These are phyloP conservation scores for Sterrhoptilus dennistouni DNA, from an alignment of 2,113 vertebrate species.

Conservation along the genomic window DNA sequence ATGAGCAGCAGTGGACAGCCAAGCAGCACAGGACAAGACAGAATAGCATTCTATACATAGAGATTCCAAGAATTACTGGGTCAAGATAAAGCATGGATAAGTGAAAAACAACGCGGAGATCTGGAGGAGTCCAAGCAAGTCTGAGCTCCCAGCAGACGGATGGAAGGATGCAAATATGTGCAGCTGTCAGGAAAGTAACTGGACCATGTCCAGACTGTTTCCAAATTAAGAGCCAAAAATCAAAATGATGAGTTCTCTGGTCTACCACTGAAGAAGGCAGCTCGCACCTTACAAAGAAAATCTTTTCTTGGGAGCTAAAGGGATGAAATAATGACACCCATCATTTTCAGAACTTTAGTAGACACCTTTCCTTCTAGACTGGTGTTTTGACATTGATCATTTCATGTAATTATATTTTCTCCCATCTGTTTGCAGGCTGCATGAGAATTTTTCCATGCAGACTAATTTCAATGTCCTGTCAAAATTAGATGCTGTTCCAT, in stretches of 20 bases:
- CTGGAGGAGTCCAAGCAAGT: neutral
- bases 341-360: neutral
- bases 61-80: neutral
- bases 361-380: neutral
- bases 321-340: neutral
- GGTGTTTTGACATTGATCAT: neutral
- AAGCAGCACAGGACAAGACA: neutral
- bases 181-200: neutral
- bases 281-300: rapidly evolving
- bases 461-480: neutral
- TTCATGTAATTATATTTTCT: neutral
- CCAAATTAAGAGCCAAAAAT: neutral
- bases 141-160: neutral
- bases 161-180: neutral
- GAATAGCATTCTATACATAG: neutral
- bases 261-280: neutral
- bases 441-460: neutral
- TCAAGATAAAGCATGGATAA: neutral
- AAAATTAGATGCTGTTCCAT: neutral
- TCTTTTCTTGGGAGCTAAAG: neutral
- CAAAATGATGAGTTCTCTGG: neutral
- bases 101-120: neutral
- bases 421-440: neutral
- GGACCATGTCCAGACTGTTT: neutral
- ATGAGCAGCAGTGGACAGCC: neutral